Evolutionary conservation across 2,888 invertebrate genomes (phyloP).

Genomic region (Lamellibrachia columna): DNA sequence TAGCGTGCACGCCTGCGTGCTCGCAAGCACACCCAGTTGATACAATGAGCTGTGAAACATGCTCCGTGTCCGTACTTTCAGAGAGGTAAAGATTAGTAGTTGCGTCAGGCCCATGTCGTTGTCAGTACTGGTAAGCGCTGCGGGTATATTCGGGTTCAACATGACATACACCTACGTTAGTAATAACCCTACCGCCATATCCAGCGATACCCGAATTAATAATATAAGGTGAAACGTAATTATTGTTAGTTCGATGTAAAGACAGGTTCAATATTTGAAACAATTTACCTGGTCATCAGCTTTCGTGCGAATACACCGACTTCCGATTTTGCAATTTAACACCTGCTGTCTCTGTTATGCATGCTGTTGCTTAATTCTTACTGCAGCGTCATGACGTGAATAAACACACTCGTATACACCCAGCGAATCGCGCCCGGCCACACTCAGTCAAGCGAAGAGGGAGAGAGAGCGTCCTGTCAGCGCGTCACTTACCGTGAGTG

Average conservation of each 20-base stretch:
- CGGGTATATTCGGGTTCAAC: too few species aligned
- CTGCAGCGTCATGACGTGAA: neutral
- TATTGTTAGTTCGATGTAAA: too few species aligned
- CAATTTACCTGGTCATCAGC: too few species aligned
- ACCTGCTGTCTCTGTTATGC: too few species aligned
- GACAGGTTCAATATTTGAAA: too few species aligned
- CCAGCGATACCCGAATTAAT: neutral
- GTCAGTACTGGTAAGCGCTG: neutral
- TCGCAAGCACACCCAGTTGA: neutral
- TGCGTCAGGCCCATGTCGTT: neutral
- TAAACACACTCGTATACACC: neutral
- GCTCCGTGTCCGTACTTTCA: neutral
- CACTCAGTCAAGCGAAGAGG: neutral
- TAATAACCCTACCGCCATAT: neutral
- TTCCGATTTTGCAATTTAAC: too few species aligned
- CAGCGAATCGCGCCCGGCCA: neutral
- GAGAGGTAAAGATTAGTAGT: neutral
- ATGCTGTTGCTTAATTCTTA: too few species aligned
- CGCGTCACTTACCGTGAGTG: neutral
- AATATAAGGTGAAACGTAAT: neutral
- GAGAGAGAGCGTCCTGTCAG: neutral
- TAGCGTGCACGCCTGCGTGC: neutral
- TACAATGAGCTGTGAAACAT: neutral
- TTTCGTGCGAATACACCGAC: too few species aligned
- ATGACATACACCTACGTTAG: too few species aligned